phyloP scores from a whole-genome alignment of 2,888 invertebrate genomes.

The Galerucella calmariensis region DNA sequence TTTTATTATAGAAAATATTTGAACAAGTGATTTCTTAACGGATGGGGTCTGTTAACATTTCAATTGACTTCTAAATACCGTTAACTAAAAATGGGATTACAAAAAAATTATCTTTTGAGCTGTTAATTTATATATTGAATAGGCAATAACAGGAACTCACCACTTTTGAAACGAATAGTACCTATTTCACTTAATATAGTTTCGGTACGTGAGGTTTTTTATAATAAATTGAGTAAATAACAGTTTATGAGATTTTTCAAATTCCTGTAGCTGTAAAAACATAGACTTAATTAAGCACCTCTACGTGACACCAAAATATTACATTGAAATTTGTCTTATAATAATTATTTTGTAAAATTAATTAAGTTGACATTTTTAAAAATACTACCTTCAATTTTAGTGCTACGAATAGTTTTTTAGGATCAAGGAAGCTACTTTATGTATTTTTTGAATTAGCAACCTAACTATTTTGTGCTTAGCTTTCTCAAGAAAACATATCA shows the following conservation, averaged over 20 bases:
- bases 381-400: background rate
- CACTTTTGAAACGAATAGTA: background rate
- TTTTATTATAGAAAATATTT: no score
- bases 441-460: no score
- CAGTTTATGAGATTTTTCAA: conserved; percentile 3
- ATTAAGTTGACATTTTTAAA: background rate
- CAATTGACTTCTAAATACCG: no score
- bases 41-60: no score
- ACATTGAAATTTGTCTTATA: background rate
- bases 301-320: background rate
- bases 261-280: background rate
- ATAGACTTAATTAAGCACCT: background rate
- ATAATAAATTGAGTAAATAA: conserved; percentile 8
- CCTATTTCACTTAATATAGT: background rate
- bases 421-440: no score
- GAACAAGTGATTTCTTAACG: no score
- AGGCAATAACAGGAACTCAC: background rate
- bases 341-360: background rate
- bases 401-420: background rate
- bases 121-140: no score
- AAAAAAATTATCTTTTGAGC: no score
- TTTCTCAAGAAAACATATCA: no score
- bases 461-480: no score
- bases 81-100: no score
- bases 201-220: background rate